phyloP scores from a whole-genome alignment of 2,888 invertebrate genomes.

The Agelastica alni region DNA sequence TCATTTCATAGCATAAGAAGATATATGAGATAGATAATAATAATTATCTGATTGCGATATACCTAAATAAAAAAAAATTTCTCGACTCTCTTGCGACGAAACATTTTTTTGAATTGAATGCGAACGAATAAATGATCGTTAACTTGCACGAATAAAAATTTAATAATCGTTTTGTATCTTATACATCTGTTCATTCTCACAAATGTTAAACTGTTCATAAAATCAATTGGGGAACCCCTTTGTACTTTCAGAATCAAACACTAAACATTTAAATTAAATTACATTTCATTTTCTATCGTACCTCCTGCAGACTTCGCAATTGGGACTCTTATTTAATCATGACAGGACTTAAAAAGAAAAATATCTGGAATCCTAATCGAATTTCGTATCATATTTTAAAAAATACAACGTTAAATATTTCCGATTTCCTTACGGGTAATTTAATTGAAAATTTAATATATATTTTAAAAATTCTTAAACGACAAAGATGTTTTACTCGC shows the following conservation, averaged over 20 bases:
- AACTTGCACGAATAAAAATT: slow-evolving; percentile 20
- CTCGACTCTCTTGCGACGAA: not conserved
- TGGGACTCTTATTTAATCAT: no score
- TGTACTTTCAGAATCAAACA: slow-evolving; percentile 39
- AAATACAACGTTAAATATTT: slow-evolving; percentile 8
- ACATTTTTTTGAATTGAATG: slow-evolving; percentile 1
- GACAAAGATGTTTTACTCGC: no score
- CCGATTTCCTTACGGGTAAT: slow-evolving; percentile 13
- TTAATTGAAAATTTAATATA: slow-evolving; percentile 13
- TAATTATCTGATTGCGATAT: no score
- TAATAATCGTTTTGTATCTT: slow-evolving; percentile 27
- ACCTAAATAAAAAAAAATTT: no score
- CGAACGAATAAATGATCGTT: slow-evolving; percentile 1
- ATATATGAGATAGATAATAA: no score
- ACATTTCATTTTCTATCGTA: slow-evolving; percentile 43
- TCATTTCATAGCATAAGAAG: no score
- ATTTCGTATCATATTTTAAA: slow-evolving; percentile 23
- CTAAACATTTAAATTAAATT: slow-evolving; percentile 46
- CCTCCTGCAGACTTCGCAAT: slow-evolving; percentile 42
- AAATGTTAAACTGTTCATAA: slow-evolving; percentile 40
- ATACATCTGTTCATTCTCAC: slow-evolving; percentile 46
- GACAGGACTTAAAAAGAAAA: slow-evolving; percentile 26
- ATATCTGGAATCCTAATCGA: slow-evolving; percentile 28
- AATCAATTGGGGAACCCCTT: slow-evolving; percentile 37
- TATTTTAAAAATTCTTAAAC: no score